Evolutionary conservation across 2,797 vertebrate genomes (phyloP).

Genomic region (Bradypus variegatus): DNA sequence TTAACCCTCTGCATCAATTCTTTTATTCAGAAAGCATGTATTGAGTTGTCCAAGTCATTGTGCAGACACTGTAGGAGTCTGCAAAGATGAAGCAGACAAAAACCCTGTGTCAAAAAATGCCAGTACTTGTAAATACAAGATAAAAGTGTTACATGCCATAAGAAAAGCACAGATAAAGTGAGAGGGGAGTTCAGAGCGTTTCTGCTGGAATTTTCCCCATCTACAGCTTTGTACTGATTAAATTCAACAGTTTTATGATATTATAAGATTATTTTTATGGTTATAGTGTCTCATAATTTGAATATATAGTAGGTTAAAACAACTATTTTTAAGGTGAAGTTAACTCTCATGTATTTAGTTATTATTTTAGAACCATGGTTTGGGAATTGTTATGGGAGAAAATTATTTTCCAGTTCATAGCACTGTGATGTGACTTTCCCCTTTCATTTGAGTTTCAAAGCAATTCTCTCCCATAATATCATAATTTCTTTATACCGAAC

Average conservation of each 20-base stretch:
- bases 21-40: neutral
- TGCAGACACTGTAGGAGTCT: neutral
- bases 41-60: neutral
- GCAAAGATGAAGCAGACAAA: neutral
- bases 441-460: slow-evolving; percentile 1
- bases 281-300: neutral
- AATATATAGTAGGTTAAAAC: neutral
- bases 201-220: neutral
- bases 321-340: slow-evolving; percentile 21
- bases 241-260: neutral
- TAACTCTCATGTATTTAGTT: neutral
- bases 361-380: slow-evolving; percentile 1
- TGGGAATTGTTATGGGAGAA: neutral
- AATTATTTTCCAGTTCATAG: slow-evolving; percentile 7
- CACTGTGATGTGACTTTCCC: neutral
- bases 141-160: neutral
- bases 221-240: neutral
- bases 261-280: neutral
- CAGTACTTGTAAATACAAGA: neutral
- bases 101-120: neutral
- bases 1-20: neutral
- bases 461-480: neutral
- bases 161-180: neutral
- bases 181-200: neutral
- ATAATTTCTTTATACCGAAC: neutral